These are phyloP conservation scores for Synanceia verrucosa DNA, from an alignment of 2,797 vertebrate species.

Conservation along the genomic window DNA sequence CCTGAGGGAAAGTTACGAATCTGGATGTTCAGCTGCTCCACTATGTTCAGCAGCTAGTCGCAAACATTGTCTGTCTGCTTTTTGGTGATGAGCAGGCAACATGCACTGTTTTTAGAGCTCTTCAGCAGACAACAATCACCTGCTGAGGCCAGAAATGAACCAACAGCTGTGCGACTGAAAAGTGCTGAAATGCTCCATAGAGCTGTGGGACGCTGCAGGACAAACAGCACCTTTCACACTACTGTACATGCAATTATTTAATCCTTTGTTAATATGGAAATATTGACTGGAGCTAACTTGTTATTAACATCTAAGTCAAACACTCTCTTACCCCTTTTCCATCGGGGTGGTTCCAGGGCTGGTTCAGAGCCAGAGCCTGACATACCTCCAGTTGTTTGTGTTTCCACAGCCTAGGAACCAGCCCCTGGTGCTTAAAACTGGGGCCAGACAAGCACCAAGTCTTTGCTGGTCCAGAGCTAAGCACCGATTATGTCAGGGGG, in stretches of 20 bases:
- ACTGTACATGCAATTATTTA: background rate
- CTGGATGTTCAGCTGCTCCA: background rate
- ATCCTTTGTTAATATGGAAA: background rate
- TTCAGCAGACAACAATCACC: background rate
- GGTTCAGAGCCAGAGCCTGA: too few relatives aligned
- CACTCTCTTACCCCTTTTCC: too few relatives aligned
- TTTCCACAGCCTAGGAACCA: too few relatives aligned
- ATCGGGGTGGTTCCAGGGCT: too few relatives aligned
- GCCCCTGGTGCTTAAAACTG: too few relatives aligned
- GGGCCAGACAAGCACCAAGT: too few relatives aligned
- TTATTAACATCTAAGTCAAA: too few relatives aligned
- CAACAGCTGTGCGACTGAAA: background rate
- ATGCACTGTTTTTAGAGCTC: background rate
- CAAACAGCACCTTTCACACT: background rate
- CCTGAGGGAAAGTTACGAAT: background rate
- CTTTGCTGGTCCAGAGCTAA: too few relatives aligned
- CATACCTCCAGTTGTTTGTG: too few relatives aligned
- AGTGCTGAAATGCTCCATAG: background rate
- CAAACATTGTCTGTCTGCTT: background rate
- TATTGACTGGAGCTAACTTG: background rate
- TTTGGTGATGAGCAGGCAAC: background rate
- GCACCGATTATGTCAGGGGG: too few relatives aligned
- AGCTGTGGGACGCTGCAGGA: background rate
- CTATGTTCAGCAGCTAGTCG: background rate
- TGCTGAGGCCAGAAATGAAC: background rate